Base-by-base conservation (phyloP, 2,888 invertebrate genomes). In the Nymphalis polychloros region DNA sequence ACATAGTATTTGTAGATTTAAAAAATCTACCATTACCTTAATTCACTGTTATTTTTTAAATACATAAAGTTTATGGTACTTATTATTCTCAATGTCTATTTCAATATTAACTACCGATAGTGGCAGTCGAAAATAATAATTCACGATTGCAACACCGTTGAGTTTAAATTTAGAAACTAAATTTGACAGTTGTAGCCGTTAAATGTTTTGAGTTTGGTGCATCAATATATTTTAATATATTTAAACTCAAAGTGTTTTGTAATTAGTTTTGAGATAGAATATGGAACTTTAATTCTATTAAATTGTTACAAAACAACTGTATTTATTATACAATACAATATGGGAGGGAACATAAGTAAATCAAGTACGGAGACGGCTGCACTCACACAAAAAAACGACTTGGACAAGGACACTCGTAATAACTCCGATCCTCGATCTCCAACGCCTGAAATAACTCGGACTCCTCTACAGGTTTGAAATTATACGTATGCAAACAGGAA, bases 361-460 rank as follows among this genome's bases (percentile, higher is more conserved):
- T 72, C 83, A 3, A 82, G 73, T 69, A 78, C 74, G 71, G 91
- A 88, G 68, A 75, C 78, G 74, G 80, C 81, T 79, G 80, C 79
- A 71, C 76, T 77, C 67, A 72, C 74, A 64, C 78, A 82, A 79
- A 87, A 85, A 73, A 83, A 79, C 72, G 86, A 88, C 63, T 74
- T 76, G 65, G 85, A 88, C 71, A 73, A 78, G 70, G 86, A 89
- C 71, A 71, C 76, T 71, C 79, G 77, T 75, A 78, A 73, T 73
- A 87, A 82, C 78, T 74, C 84, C 68, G 94, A 94, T 86, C 94
- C 94, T 65, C 88, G 94, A 78, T 94, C 94, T 67, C 94, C 94
- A 41, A 94, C 93, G 80, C 89, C 91, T 63, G 93, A 94, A 81
- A 93, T 94, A 75, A 81, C 88, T 69, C 84, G 94, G 70, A 94